Conservation (phyloP, 1,140 invertebrate species). For the Bombus pyrosoma region DNA sequence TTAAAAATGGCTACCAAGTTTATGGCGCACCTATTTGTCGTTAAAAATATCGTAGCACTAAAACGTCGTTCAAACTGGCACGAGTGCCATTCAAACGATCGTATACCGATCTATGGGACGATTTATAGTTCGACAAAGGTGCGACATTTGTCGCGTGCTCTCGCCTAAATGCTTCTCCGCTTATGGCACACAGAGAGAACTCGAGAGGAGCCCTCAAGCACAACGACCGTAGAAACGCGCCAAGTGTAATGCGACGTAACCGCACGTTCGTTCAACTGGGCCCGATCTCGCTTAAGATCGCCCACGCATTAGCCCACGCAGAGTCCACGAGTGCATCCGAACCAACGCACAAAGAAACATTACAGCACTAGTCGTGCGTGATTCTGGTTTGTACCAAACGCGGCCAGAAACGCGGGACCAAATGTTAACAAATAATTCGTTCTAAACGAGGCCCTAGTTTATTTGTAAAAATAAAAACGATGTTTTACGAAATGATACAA, state of each 20-base stretch:
- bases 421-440: neutral
- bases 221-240: constrained; percentile 14
- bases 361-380: neutral
- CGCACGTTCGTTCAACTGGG: constrained; percentile 57
- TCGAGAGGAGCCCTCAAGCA: neutral
- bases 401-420: neutral
- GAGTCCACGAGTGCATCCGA: constrained; percentile 28
- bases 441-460: neutral
- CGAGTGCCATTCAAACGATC: neutral
- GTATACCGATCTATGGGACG: neutral
- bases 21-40: neutral
- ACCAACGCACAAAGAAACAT: constrained; percentile 15
- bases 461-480: neutral
- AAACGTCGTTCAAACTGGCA: neutral
- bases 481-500: neutral
- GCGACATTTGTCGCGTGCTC: constrained; percentile 6
- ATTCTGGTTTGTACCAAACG: constrained; percentile 22
- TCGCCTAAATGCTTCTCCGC: neutral
- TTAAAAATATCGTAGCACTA: neutral
- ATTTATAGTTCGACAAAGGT: constrained; percentile 22
- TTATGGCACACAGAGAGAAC: neutral
- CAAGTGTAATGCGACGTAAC: constrained; percentile 60
- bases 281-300: constrained; percentile 54
- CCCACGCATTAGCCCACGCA: constrained; percentile 52
- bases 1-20: neutral